Percentiles rank a stretch among this genome's conserved stretches.
Conservation (phyloP, 2,888 invertebrate genomes). For the Physocephala rufipes region DNA sequence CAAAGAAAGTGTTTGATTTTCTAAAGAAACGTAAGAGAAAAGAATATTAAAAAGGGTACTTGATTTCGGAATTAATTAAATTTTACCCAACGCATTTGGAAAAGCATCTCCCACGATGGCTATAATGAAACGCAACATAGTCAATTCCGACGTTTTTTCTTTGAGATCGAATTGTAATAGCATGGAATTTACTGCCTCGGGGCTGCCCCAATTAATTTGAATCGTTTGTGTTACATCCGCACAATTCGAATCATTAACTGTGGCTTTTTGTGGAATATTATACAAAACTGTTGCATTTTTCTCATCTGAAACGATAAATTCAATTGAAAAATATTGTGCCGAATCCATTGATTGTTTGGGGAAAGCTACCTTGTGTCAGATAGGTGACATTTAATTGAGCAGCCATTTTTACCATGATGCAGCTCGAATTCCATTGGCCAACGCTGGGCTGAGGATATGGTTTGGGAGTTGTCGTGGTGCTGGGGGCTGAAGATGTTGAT, state of each 20-base stretch:
- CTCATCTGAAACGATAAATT: conserved; percentile 48
- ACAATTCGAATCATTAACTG: conserved; percentile 64
- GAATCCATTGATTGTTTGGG: too few species aligned
- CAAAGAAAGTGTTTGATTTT: conserved; percentile 64
- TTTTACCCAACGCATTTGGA: conserved; percentile 61
- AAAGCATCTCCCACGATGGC: conserved; percentile 57
- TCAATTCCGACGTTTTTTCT: conserved; percentile 58
- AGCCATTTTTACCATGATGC: conserved; percentile 75
- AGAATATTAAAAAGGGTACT: background rate
- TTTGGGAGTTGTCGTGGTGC: conserved; percentile 53
- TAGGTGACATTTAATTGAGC: conserved; percentile 72
- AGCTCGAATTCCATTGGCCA: conserved; percentile 72
- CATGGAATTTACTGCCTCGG: conserved; percentile 52
- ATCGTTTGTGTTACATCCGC: conserved; percentile 61
- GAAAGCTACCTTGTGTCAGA: conserved; percentile 54
- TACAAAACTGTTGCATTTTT: conserved; percentile 58
- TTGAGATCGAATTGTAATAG: conserved; percentile 66
- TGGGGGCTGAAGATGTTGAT: conserved; percentile 59
- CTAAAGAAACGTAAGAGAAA: conserved; percentile 45
- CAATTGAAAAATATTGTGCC: background rate
- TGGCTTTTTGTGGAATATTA: conserved; percentile 66
- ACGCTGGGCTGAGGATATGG: conserved; percentile 59
- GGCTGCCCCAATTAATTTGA: conserved; percentile 63
- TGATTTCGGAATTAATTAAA: background rate
- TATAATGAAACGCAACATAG: conserved; percentile 54